Conservation (phyloP, 2,888 invertebrate genomes). For the Ophioninae sp. region DNA sequence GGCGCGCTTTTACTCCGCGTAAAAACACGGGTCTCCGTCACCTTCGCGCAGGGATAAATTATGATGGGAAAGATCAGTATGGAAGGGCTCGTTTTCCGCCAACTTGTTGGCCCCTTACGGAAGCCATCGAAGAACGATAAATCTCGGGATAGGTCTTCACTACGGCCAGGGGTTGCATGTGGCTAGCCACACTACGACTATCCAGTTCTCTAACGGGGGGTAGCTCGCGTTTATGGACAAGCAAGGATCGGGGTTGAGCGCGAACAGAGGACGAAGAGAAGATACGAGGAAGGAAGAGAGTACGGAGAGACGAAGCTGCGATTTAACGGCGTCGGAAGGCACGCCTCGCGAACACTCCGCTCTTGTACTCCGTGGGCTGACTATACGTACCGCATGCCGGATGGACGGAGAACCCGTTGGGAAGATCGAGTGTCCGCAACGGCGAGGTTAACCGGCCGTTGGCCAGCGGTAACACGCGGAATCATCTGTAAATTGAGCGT, state of each 20-base stretch:
- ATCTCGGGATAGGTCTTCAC: conserved; percentile 67
- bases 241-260: conserved; percentile 50
- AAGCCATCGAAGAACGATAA: conserved; percentile 78
- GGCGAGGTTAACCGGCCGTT: conserved; percentile 81
- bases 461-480: conserved; percentile 82
- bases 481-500: conserved; percentile 85
- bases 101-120: conserved; percentile 80
- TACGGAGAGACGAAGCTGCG: conserved; percentile 58
- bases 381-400: conserved; percentile 53
- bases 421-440: conserved; percentile 81
- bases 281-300: conserved; percentile 54
- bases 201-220: conserved; percentile 61
- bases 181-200: conserved; percentile 42
- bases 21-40: conserved; percentile 2
- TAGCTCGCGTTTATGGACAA: conserved; percentile 75
- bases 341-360: conserved; percentile 46
- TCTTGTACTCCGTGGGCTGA: conserved; percentile 20
- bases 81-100: conserved; percentile 73
- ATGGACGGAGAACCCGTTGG: conserved; percentile 60
- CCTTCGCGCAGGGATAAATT: neutral
- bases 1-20: neutral
- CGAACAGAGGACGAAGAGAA: conserved; percentile 49
- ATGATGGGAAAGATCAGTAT: conserved; percentile 47
- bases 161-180: conserved; percentile 50
- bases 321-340: conserved; percentile 70